phyloP scores from a whole-genome alignment of 1,140 invertebrate species.

The Leguminivora glycinivorella region DNA sequence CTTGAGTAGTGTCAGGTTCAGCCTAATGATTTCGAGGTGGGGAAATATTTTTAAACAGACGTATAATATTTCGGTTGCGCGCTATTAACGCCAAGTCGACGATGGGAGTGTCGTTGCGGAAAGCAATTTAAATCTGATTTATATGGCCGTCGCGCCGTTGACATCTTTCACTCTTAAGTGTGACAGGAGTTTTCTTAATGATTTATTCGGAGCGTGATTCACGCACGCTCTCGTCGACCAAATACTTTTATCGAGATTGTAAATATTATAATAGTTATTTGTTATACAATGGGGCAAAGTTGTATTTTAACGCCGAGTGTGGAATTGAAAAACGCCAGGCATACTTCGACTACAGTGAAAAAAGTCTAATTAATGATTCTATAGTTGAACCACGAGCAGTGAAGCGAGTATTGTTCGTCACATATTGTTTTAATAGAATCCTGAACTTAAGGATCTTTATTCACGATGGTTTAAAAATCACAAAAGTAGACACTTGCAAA shows the following conservation, averaged over 20 bases:
- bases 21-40: not conserved
- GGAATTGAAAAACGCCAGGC: too few relatives aligned
- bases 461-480: too few relatives aligned
- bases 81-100: constrained; percentile 70
- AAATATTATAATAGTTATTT: not conserved
- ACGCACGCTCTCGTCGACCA: constrained; percentile 48
- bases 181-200: constrained; percentile 62
- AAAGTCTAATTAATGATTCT: too few relatives aligned
- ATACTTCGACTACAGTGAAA: too few relatives aligned
- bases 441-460: too few relatives aligned
- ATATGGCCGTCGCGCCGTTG: constrained; percentile 56
- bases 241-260: constrained; percentile 33
- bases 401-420: too few relatives aligned
- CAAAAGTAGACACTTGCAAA: too few relatives aligned
- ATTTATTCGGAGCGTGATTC: constrained; percentile 58
- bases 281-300: too few relatives aligned
- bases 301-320: too few relatives aligned
- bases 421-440: too few relatives aligned
- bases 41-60: constrained; percentile 56
- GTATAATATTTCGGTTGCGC: constrained; percentile 69
- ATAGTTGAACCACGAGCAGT: too few relatives aligned
- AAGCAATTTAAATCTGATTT: constrained; percentile 74
- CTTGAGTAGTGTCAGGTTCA: not conserved
- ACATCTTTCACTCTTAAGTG: constrained; percentile 67
- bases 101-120: constrained; percentile 69